Base-by-base conservation (phyloP, 2,888 invertebrate species). In the Cephus spinipes region DNA sequence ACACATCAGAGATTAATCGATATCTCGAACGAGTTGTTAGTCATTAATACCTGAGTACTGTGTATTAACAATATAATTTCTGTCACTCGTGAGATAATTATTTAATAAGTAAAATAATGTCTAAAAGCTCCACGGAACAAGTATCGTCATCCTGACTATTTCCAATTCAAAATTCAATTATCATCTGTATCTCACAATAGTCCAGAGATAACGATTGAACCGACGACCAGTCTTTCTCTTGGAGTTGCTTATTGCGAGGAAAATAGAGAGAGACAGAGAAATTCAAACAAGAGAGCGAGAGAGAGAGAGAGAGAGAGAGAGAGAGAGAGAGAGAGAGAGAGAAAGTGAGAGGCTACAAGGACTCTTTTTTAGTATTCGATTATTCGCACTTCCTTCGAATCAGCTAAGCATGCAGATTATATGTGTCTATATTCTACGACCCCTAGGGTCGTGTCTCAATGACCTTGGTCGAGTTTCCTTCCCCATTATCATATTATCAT, bases 401-500 rank as follows among this genome's bases (percentile, higher is more conserved):
- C 81, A 84, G 81, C 86, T 89, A 89, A 89, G 85, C 89, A 89
- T 88, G 89, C 88, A 88, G 83, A 87, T 84, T 87, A 83, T 85
- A 83, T 81, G 82, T 81, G 80, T 82, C 78, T 80, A 69, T 69
- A 74, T 73, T 55, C 55, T 55, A 55, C 55, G 55, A 74, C 74
- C 40, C 36, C 74, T 74, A 74, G 55, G 74, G 74, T 55, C 55
- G 74, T 74, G 36, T 74, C 31, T 40, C 30, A 35, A 36, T 40
- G 30, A 32, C 31, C 30, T 36, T 30, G 31, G 36, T 74, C 30
- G 36, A 55, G 4, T 74, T 74, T 55, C 30, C 12, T 12, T 74
- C 30, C 40, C 40, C 55, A 55, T 55, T 55, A 55, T 55, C 23
- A 55, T 55, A 55, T 55, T 55, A 55, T 55, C 55, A 55, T 55